Conservation (phyloP, 2,113 vertebrate species). For the Gambusia affinis region DNA sequence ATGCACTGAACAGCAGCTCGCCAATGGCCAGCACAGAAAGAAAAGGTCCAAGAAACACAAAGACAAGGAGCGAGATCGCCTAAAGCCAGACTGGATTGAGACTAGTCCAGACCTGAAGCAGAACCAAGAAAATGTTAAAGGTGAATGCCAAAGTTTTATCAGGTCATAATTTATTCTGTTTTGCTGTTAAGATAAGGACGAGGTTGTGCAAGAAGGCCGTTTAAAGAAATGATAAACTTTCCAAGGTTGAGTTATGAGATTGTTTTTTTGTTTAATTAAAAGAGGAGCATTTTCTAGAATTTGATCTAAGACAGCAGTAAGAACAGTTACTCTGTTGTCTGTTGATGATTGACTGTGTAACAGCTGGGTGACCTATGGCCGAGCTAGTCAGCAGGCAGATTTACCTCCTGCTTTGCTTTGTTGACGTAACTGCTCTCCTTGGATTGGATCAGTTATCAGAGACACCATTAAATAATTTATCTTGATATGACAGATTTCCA, state of each 20-base stretch:
- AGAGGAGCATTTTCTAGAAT: conserved; percentile 8
- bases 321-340: conserved; percentile 29
- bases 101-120: conserved; percentile 74
- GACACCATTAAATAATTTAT: conserved; percentile 56
- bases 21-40: conserved; percentile 76
- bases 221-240: background rate
- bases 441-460: conserved; percentile 59
- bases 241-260: background rate
- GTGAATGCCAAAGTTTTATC: conserved; percentile 56
- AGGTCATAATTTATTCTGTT: background rate
- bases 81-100: conserved; percentile 80
- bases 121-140: conserved; percentile 75
- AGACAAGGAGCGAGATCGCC: conserved; percentile 76
- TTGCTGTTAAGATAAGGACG: background rate
- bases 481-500: conserved; percentile 59
- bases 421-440: conserved; percentile 55
- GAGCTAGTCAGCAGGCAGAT: conserved; percentile 60
- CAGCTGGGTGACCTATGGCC: conserved; percentile 77
- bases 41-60: conserved; percentile 84
- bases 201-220: background rate
- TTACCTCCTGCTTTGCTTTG: conserved; percentile 48
- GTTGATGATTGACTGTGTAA: conserved; percentile 79
- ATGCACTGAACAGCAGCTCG: conserved; percentile 65
- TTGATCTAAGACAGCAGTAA: conserved; percentile 11
- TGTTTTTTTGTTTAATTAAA: conserved; percentile 10